phyloP scores from a whole-genome alignment of 2,888 invertebrate species.

The Eulithis prunata region DNA sequence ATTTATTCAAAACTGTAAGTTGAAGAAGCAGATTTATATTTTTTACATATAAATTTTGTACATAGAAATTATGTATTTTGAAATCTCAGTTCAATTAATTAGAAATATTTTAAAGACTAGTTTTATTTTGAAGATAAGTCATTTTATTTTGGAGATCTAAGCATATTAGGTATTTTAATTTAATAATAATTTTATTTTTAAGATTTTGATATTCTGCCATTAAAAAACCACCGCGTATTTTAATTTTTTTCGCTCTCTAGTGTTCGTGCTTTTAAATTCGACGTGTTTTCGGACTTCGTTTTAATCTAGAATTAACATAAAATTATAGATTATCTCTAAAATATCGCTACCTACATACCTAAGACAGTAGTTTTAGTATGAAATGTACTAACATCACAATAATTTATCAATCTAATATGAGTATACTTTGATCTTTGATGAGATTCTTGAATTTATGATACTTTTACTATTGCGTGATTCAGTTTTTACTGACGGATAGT shows the following conservation, averaged over 20 bases:
- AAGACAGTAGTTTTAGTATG: too few species aligned
- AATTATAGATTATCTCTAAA: too few species aligned
- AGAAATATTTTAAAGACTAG: slow-evolving; percentile 34
- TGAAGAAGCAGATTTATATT: slow-evolving; percentile 5
- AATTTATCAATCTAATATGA: too few species aligned
- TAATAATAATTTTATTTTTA: slow-evolving; percentile 32
- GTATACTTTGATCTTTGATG: too few species aligned
- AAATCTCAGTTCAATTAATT: slow-evolving; percentile 32
- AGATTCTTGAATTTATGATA: too few species aligned
- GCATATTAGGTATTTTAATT: slow-evolving; percentile 28
- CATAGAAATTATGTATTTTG: slow-evolving; percentile 37
- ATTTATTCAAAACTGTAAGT: background rate
- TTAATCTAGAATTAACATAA: background rate
- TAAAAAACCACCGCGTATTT: slow-evolving; percentile 28
- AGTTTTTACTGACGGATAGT: too few species aligned
- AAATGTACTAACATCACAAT: too few species aligned
- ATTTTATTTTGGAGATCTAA: slow-evolving; percentile 36
- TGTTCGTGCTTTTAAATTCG: background rate
- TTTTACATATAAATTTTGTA: slow-evolving; percentile 33
- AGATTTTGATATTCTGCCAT: slow-evolving; percentile 32
- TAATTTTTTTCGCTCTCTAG: slow-evolving; percentile 24
- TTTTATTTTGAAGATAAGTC: slow-evolving; percentile 36
- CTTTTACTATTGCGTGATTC: too few species aligned
- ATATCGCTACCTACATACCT: too few species aligned
- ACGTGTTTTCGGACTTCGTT: background rate